These are phyloP conservation scores for Bombylius major DNA, from an alignment of 2,888 invertebrate species.

Conservation along the genomic window DNA sequence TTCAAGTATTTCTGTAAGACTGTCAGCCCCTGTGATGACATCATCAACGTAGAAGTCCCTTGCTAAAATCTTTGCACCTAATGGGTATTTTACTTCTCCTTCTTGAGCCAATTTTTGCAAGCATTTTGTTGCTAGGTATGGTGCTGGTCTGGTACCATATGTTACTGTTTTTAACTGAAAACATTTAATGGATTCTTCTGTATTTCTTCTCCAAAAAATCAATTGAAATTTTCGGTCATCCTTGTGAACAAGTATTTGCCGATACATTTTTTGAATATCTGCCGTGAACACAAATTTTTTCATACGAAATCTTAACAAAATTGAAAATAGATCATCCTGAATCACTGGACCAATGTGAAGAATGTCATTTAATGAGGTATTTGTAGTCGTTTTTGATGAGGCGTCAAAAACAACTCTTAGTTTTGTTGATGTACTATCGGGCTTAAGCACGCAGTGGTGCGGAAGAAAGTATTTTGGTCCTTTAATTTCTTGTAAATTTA, in stretches of 20 bases:
- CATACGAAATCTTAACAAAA: not conserved
- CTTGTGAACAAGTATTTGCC: not conserved
- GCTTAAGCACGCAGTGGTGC: not conserved
- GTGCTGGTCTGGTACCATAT: not conserved
- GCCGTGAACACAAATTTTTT: not conserved
- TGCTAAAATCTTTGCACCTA: not conserved
- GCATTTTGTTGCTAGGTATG: not conserved
- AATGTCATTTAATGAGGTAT: not conserved
- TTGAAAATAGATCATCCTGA: not conserved
- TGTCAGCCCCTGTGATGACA: not conserved
- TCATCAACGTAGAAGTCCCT: constrained; percentile 2
- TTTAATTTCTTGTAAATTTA: not conserved
- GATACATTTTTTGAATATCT: not conserved
- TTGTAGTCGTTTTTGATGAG: not conserved
- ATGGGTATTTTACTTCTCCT: not conserved
- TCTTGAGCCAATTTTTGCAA: not conserved
- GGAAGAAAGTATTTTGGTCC: not conserved
- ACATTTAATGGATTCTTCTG: not conserved
- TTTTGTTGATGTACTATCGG: not conserved
- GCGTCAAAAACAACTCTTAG: not conserved
- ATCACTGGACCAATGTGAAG: not conserved
- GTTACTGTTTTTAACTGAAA: not conserved
- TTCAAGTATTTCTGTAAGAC: not conserved
- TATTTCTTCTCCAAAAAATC: not conserved
- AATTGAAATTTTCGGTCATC: not conserved